Evolutionary conservation across 2,797 vertebrate genomes (phyloP), one percentile per base, ranked within the genome.

Genomic region (Dermochelys coriacea): DNA sequence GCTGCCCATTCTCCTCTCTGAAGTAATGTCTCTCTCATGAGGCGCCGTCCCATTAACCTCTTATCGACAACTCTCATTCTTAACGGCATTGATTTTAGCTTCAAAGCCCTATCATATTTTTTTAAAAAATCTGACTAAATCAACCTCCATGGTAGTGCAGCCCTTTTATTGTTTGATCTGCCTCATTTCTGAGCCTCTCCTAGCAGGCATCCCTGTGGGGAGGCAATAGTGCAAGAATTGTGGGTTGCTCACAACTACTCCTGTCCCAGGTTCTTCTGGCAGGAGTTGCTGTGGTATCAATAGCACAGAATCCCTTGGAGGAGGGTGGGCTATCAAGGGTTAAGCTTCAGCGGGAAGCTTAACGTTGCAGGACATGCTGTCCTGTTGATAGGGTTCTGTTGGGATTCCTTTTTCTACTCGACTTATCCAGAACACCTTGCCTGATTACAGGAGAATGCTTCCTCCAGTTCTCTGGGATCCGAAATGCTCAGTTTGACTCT

Each of bases 71-170:
- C 75, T 75, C 87, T 85, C 15, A 47, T 49, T 74, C 80, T 88
- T 51, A 89, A 71, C 5, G 61, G 12, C 8, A 8, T 64, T 68
- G 41, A 51, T 91, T 90, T 61, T 86, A 93, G 82, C 55, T 90
- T 79, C 75, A 96, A 41, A 91, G 83, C 50, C 64, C 50, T 89
- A 1, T 92, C 37, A 49, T 84, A 57, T 77, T 86, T 94, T 95
- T 91, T 89, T 25, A 71, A 37, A 71, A 91, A 41, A 55, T 79
- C 61, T 29, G 51, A 80, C 29, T 49, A 71, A 85, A 96, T 86
- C 83, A 86, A 4, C 77, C 87, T 93, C 87, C 61, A 77, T 54
- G 87, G 12, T 3, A 80, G 52, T 77, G 79, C 54, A 85, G 82
- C 37, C 81, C 87, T 93, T 37, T 87, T 80, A 81, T 95, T 61